phyloP scores from a whole-genome alignment of 2,797 vertebrate species.

The Enteromius argenteus region DNA sequence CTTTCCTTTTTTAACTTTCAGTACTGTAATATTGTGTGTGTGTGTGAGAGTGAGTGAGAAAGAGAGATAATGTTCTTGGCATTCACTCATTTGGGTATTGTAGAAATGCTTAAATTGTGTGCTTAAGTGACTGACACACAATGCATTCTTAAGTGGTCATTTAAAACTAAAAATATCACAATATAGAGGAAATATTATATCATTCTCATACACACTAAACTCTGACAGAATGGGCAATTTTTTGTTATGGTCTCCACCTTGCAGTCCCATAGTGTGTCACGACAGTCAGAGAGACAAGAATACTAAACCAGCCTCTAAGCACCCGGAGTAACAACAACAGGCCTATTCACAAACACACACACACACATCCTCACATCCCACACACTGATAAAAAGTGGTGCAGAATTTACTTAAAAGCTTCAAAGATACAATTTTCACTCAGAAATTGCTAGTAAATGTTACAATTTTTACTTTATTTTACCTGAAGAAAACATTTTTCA shows the following conservation, averaged over 20 bases:
- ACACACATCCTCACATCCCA: constrained; percentile 17
- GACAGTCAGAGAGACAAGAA: constrained; percentile 66
- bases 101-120: not conserved
- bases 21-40: not conserved
- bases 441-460: not conserved
- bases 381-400: not conserved
- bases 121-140: constrained; percentile 9
- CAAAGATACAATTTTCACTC: not conserved
- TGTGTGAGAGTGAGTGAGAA: not conserved
- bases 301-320: constrained; percentile 70
- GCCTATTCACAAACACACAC: constrained; percentile 47
- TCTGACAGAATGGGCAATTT: not conserved
- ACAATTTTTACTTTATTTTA: not conserved
- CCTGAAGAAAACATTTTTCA: not conserved
- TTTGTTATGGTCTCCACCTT: constrained; percentile 37
- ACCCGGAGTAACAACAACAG: constrained; percentile 59
- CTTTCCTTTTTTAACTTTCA: not conserved
- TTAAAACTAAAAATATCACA: constrained; percentile 29
- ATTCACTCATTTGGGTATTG: constrained; percentile 29
- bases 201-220: constrained; percentile 29
- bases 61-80: not conserved
- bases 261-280: constrained; percentile 47
- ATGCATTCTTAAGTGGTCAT: constrained; percentile 14
- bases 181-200: constrained; percentile 3
- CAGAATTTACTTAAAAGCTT: not conserved